Evolutionary conservation across 2,888 invertebrate species (phyloP).

Genomic region (Adineta ricciae): DNA sequence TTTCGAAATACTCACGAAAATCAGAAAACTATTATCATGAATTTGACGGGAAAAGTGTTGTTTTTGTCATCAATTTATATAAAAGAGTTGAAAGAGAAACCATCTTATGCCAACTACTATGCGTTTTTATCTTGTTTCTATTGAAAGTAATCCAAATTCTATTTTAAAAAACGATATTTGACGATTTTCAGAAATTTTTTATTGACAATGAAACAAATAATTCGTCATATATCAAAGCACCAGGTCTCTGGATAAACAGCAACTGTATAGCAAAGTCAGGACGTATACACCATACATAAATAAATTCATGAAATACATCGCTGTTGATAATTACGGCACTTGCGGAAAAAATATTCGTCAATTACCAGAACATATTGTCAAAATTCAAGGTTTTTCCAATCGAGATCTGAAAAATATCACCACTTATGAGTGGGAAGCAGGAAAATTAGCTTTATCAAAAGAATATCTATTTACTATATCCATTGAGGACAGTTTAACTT

Average conservation of each 20-base stretch:
- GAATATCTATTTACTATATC: background rate
- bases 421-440: background rate
- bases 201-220: background rate
- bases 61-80: too few species aligned
- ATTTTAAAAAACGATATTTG: background rate
- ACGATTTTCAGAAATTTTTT: background rate
- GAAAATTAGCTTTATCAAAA: background rate
- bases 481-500: background rate
- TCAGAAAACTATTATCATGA: too few species aligned
- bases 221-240: background rate
- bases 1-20: too few species aligned
- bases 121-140: too few species aligned
- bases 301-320: slow-evolving; percentile 10
- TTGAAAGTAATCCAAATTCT: too few species aligned
- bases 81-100: too few species aligned
- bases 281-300: background rate
- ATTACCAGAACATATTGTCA: background rate
- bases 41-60: too few species aligned
- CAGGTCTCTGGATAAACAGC: background rate
- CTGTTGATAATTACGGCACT: background rate
- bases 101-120: too few species aligned
- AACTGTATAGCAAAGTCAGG: background rate
- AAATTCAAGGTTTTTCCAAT: background rate
- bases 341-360: background rate
- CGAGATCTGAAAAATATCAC: background rate